Evolutionary conservation across 2,113 vertebrate species (phyloP).

Genomic region (Hylia prasina): DNA sequence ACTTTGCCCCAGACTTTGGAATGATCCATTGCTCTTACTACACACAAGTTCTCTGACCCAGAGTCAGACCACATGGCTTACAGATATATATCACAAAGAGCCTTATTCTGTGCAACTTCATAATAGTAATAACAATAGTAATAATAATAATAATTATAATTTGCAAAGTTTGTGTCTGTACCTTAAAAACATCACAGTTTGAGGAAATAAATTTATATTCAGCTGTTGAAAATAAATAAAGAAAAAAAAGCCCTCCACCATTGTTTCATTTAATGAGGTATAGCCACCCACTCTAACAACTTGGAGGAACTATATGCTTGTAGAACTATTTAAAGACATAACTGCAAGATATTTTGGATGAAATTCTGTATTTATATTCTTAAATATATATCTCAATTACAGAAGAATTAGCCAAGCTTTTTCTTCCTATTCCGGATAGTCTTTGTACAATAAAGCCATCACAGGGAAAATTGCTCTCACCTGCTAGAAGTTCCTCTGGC

Average conservation of each 20-base stretch:
- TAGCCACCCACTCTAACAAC: background rate
- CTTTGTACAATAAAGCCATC: background rate
- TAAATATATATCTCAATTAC: background rate
- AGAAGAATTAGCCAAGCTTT: background rate
- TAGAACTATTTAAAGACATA: background rate
- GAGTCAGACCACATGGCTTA: background rate
- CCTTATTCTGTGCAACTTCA: background rate
- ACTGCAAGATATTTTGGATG: background rate
- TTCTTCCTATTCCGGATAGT: background rate
- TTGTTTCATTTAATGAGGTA: background rate
- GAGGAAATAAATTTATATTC: background rate
- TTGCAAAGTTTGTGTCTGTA: background rate
- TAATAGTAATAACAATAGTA: background rate
- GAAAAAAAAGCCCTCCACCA: rapidly evolving
- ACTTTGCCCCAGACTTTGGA: background rate
- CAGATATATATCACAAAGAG: background rate
- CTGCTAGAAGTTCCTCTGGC: background rate
- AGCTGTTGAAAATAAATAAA: background rate
- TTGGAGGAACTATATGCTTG: background rate
- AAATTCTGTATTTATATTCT: background rate
- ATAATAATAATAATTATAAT: background rate
- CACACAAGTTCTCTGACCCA: background rate
- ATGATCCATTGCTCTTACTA: background rate
- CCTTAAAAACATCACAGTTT: background rate
- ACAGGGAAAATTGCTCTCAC: background rate